These are phyloP conservation scores for Cylas formicarius DNA, from an alignment of 1,140 invertebrate species.

Conservation along the genomic window DNA sequence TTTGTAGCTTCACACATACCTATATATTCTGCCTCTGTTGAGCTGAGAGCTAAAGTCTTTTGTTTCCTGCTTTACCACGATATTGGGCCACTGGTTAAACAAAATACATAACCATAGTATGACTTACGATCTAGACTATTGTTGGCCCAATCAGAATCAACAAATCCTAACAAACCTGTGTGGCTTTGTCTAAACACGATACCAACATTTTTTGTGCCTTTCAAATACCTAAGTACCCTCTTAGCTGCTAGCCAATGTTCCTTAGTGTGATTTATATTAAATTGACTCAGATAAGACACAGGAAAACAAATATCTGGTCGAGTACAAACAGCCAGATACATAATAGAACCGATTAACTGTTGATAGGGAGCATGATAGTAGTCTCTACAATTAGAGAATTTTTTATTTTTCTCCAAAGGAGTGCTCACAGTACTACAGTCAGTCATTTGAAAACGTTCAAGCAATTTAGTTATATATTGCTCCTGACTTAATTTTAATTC, in stretches of 20 bases:
- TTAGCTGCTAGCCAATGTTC: slow-evolving; percentile 17
- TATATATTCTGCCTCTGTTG: slow-evolving; percentile 38
- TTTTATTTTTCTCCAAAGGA: slow-evolving; percentile 32
- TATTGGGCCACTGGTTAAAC: slow-evolving; percentile 22
- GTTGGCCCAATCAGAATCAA: slow-evolving; percentile 40
- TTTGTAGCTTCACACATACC: slow-evolving; percentile 20
- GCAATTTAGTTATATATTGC: slow-evolving; percentile 35
- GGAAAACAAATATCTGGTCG: slow-evolving; percentile 20
- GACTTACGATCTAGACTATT: slow-evolving; percentile 34
- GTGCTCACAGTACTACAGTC: slow-evolving; percentile 36
- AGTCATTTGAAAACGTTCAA: slow-evolving; percentile 36
- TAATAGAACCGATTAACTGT: slow-evolving; percentile 19
- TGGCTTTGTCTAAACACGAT: slow-evolving; percentile 14
- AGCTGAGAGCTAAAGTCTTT: slow-evolving; percentile 30
- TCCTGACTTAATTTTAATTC: slow-evolving; percentile 35
- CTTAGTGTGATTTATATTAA: slow-evolving; percentile 18
- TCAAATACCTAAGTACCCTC: slow-evolving; percentile 20
- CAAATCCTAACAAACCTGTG: slow-evolving; percentile 21
- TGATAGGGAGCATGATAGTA: slow-evolving; percentile 26
- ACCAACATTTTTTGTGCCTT: slow-evolving; percentile 16
- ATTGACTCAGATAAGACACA: slow-evolving; percentile 19
- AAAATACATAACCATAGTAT: slow-evolving; percentile 33
- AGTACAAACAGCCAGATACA: slow-evolving; percentile 18
- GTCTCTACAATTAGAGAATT: slow-evolving; percentile 15
- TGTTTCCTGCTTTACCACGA: slow-evolving; percentile 33